phyloP scores from a whole-genome alignment of 1,140 invertebrate genomes.

The Aleiodes sp. region DNA sequence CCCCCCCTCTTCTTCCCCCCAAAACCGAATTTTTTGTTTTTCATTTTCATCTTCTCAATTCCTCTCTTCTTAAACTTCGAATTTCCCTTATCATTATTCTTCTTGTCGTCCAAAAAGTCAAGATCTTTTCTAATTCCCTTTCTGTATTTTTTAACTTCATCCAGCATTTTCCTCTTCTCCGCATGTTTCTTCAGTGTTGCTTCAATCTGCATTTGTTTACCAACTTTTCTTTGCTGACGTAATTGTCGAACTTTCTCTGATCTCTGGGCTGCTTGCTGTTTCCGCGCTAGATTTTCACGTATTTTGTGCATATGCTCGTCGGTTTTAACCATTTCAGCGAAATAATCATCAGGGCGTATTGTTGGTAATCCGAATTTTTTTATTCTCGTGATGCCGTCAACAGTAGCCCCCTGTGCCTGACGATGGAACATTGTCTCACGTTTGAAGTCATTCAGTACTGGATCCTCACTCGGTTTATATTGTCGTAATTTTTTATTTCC shows the following conservation, averaged over 20 bases:
- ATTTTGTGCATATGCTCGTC: conserved; percentile 99
- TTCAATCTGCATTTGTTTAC: conserved; percentile 89
- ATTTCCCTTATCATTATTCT: conserved; percentile 47
- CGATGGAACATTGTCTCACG: conserved; percentile 90
- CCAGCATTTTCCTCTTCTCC: conserved; percentile 82
- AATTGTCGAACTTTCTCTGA: conserved; percentile 91
- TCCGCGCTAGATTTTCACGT: conserved; percentile 82
- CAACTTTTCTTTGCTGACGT: conserved; percentile 90
- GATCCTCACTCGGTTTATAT: conserved; percentile 75
- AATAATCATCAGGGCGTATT: conserved; percentile 93
- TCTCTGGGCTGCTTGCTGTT: conserved; percentile 83
- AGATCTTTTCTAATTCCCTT: conserved; percentile 83
- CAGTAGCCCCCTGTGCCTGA: conserved; percentile 88
- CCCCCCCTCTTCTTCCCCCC: conserved; percentile 93
- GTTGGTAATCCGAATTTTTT: conserved; percentile 81
- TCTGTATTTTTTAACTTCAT: conserved; percentile 85
- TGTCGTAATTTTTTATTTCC: conserved; percentile 76
- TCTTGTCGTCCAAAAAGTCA: conserved; percentile 85
- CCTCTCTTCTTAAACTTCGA: conserved; percentile 63
- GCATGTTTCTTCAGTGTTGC: conserved; percentile 80
- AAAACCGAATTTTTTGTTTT: conserved; percentile 92
- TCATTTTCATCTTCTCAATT: conserved; percentile 72
- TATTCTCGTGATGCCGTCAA: conserved; percentile 80
- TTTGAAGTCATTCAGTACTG: conserved; percentile 92
- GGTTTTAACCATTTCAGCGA: conserved; percentile 98